Evolutionary conservation across 2,113 vertebrate species (phyloP).

Genomic region (Catharus bicknelli): DNA sequence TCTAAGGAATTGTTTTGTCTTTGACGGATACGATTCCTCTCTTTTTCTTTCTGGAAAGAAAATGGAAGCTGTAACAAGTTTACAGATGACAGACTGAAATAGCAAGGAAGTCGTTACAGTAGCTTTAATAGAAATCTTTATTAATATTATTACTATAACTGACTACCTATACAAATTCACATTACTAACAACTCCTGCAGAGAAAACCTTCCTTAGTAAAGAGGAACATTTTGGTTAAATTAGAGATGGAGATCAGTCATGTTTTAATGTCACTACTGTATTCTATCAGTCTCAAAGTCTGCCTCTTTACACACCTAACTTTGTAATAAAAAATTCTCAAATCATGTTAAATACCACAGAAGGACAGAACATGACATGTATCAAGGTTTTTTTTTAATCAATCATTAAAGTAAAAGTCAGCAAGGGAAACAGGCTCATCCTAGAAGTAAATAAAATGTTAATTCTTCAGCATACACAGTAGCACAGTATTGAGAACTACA

Average conservation of each 20-base stretch:
- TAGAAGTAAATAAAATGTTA: background rate
- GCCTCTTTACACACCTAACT: constrained; percentile 8
- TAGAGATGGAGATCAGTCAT: background rate
- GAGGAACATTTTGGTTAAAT: background rate
- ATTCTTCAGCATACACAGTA: background rate
- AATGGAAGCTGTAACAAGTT: background rate
- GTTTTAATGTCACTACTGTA: background rate
- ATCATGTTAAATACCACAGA: background rate
- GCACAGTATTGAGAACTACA: background rate
- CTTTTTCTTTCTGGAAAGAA: background rate
- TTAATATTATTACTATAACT: background rate
- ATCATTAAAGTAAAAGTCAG: background rate
- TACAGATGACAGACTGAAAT: background rate
- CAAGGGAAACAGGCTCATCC: background rate
- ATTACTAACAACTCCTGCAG: background rate
- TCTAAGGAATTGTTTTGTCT: background rate
- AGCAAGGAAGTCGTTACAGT: background rate
- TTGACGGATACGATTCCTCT: background rate
- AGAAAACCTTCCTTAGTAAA: background rate
- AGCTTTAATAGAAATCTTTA: background rate
- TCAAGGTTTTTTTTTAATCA: background rate
- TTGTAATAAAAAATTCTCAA: background rate
- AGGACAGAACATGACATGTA: background rate
- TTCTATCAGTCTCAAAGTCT: background rate
- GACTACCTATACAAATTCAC: background rate